phyloP scores from a whole-genome alignment of 2,113 vertebrate species.

The Polyodon spathula region DNA sequence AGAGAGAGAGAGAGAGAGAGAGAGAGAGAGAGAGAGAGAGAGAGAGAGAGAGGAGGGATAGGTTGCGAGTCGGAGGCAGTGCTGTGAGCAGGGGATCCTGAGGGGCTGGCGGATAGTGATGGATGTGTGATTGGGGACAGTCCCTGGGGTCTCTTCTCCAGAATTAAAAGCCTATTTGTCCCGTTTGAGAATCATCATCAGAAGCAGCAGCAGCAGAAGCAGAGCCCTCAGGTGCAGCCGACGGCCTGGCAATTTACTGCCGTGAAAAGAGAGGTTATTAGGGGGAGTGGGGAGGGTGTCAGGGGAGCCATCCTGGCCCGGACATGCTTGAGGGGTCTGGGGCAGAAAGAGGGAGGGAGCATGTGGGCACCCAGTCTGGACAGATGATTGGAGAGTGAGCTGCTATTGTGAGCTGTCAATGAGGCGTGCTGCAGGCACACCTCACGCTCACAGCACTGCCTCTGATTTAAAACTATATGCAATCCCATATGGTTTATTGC shows the following conservation, averaged over 20 bases:
- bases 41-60: constrained; percentile 4
- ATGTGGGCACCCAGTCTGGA: neutral
- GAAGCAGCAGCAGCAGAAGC: constrained; percentile 6
- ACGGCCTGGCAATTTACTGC: constrained; percentile 65
- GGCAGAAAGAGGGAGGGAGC: neutral
- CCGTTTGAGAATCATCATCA: constrained; percentile 32
- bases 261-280: constrained; percentile 62
- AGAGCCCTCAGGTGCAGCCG: constrained; percentile 67
- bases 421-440: too few relatives aligned
- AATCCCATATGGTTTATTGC: too few relatives aligned
- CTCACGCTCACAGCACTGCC: too few relatives aligned
- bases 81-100: neutral
- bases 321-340: too few relatives aligned
- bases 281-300: constrained; percentile 48
- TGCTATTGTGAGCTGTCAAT: too few relatives aligned
- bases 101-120: constrained; percentile 55
- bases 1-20: too few relatives aligned
- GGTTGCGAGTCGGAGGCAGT: constrained; percentile 7
- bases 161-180: constrained; percentile 75
- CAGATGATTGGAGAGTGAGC: too few relatives aligned
- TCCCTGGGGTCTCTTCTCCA: constrained; percentile 60
- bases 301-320: constrained; percentile 56
- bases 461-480: too few relatives aligned
- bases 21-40: neutral
- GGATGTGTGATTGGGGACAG: constrained; percentile 68